These are phyloP conservation scores for Myrmophylax atrothorax DNA, from an alignment of 2,113 vertebrate species.

Conservation along the genomic window DNA sequence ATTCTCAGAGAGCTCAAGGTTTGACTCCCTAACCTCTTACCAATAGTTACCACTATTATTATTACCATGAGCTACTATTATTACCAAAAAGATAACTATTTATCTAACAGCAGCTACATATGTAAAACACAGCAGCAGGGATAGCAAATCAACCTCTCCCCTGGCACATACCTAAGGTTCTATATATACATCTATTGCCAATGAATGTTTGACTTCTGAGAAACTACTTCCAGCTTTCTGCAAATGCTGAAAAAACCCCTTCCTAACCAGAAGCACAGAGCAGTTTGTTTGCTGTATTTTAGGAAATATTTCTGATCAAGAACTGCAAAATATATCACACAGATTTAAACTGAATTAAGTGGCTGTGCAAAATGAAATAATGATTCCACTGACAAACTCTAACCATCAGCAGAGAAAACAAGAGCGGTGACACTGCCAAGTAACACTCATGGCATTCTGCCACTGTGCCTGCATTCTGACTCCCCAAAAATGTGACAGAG, in stretches of 20 bases:
- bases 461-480: background rate
- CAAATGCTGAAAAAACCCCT: rapidly evolving
- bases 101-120: background rate
- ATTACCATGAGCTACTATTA: background rate
- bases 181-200: background rate
- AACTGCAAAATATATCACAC: background rate
- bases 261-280: background rate
- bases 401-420: background rate
- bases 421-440: background rate
- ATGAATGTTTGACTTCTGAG: background rate
- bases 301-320: background rate
- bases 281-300: background rate
- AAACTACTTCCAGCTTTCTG: background rate
- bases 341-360: background rate
- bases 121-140: background rate
- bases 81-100: background rate
- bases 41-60: background rate
- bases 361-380: background rate
- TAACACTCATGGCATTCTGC: background rate
- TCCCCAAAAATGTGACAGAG: slow-evolving; percentile 1
- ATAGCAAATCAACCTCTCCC: background rate
- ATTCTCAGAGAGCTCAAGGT: background rate
- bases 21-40: background rate
- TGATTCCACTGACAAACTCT: background rate
- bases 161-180: rapidly evolving